These are phyloP conservation scores for Malacosoma neustria DNA, from an alignment of 2,888 invertebrate species.

Conservation along the genomic window DNA sequence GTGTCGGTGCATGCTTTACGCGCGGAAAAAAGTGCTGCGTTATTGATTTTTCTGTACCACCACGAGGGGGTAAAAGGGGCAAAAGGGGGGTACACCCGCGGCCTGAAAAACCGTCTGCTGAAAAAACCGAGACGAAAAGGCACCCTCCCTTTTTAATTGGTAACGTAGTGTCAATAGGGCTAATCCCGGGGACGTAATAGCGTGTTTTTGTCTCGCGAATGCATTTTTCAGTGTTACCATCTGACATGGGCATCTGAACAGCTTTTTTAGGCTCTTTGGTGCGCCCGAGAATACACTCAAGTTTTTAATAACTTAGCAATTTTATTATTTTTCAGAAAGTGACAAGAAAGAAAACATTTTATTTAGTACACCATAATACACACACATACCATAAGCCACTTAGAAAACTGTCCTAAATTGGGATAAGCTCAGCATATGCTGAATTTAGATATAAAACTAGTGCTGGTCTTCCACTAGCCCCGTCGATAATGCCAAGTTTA, in stretches of 20 bases:
- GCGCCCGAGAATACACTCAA: neutral
- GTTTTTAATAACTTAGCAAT: no score
- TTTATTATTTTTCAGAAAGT: no score
- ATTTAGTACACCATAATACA: no score
- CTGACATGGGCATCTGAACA: constrained; percentile 22
- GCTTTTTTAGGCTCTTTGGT: constrained; percentile 1
- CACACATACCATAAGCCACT: no score
- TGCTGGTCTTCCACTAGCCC: no score
- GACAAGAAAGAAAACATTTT: no score
- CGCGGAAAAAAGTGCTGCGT: constrained; percentile 76
- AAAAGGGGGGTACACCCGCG: constrained; percentile 49
- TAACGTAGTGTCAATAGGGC: constrained; percentile 75
- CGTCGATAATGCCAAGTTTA: no score
- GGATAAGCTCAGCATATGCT: no score
- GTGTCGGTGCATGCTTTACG: constrained; percentile 75
- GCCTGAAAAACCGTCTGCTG: constrained; percentile 74
- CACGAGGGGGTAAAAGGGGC: constrained; percentile 37
- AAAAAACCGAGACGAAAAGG: constrained; percentile 74
- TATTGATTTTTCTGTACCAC: constrained; percentile 75
- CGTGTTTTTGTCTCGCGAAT: constrained; percentile 65
- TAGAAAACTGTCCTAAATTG: no score
- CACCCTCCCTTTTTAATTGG: constrained; percentile 74
- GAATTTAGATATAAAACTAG: no score
- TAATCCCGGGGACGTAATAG: constrained; percentile 68
- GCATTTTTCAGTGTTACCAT: constrained; percentile 67